Evolutionary conservation across 37 sponge, comb jelly and placozoan species (phyloP), one percentile per base, ranked within the genome.

Genomic region (Corticium candelabrum): DNA sequence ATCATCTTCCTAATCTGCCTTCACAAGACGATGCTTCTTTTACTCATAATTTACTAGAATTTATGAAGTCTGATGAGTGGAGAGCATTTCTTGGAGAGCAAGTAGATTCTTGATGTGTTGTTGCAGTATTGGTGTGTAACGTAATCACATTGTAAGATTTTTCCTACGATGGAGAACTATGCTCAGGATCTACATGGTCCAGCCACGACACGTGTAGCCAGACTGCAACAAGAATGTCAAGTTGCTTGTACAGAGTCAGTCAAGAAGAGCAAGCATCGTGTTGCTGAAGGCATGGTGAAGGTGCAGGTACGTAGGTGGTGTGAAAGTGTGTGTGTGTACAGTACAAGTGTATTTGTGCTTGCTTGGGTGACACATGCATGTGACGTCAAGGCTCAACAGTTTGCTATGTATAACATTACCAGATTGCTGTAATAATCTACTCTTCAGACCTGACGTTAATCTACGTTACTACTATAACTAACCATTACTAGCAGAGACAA

Each of bases 1-100:
- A 50, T 27, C 21, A 27, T 21, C 62, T 50, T 50, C 62, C 62
- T 11, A 50, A 50, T 50, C 21, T 50, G 11, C 62, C 62, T 21
- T 50, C 62, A 21, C 62, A 50, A 27, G 15, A 11, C 21, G 62
- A 50, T 50, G 11, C 62, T 11, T 50, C 62, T 11, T 50, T 50
- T 50, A 11, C 62, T 21, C 11, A 50, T 11, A 27, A 11, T 21
- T 50, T 50, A 27, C 15, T 21, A 27, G 62, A 50, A 50, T 50
- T 27, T 50, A 50, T 27, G 62, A 21, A 50, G 62, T 50, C 62
- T 1, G 43, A 74, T 0, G 86, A 89, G 68, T 93, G 94, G 94
- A 32, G 38, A 68, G 36, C 34, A 2, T 89, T 80, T 40, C n/a
- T 75, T 11, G 76, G 74, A 5, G 81, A 79, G 4, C 38, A 69